Evolutionary conservation across 2,113 vertebrate species (phyloP).

Genomic region (Stercorarius parasiticus): DNA sequence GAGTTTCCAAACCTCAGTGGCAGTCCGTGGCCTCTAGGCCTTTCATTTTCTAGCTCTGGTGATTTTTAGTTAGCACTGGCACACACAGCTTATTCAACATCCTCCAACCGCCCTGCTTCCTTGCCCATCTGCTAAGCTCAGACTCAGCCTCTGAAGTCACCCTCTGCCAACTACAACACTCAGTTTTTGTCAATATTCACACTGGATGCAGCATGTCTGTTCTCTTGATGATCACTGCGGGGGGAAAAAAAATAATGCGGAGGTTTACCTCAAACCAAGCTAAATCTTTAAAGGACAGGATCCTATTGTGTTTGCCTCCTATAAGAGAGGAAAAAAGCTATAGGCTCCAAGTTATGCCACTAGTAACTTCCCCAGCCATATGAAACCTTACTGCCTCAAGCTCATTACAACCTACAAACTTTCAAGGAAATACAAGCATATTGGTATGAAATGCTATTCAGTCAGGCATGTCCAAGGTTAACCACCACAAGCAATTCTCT

Average conservation of each 20-base stretch:
- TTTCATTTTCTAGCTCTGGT: not conserved
- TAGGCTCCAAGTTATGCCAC: not conserved
- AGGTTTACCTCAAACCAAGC: not conserved
- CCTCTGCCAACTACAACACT: not conserved
- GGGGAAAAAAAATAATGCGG: not conserved
- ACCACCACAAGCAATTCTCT: not conserved
- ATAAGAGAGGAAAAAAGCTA: not conserved
- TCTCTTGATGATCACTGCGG: not conserved
- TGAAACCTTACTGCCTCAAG: not conserved
- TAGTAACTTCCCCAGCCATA: not conserved
- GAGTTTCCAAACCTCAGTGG: not conserved
- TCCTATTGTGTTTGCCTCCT: not conserved
- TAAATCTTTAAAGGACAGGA: not conserved
- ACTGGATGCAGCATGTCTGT: not conserved
- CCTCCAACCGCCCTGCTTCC: not conserved
- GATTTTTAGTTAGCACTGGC: not conserved
- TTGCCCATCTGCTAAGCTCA: not conserved
- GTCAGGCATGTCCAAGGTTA: not conserved
- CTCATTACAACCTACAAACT: not conserved
- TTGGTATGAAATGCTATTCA: not conserved
- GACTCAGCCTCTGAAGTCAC: not conserved
- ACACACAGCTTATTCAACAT: not conserved
- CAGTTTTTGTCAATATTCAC: not conserved
- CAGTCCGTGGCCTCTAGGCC: not conserved
- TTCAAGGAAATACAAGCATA: not conserved